phyloP scores from a whole-genome alignment of 1,140 invertebrate genomes.

The Pseudomyrmex concolor region DNA sequence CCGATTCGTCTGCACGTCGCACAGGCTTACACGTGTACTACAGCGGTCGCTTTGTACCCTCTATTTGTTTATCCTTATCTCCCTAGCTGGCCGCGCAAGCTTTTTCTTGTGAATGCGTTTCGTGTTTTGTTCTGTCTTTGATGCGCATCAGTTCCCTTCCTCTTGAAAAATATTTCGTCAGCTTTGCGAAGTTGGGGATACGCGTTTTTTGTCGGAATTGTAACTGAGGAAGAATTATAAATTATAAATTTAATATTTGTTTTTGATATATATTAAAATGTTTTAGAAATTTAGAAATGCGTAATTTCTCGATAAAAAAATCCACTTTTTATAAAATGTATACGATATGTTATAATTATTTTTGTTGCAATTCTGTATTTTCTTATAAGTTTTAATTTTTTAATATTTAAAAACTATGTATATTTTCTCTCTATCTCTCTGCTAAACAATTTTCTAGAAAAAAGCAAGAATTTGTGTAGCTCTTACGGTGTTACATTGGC shows the following conservation, averaged over 20 bases:
- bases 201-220: not conserved
- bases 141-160: slow-evolving; percentile 51
- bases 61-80: slow-evolving; percentile 75
- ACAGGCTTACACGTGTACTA: slow-evolving; percentile 46
- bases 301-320: not conserved
- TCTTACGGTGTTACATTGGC: slow-evolving; percentile 35
- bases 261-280: not conserved
- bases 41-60: slow-evolving; percentile 57
- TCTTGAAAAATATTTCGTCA: not conserved
- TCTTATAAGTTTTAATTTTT: slow-evolving; percentile 2
- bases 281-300: not conserved
- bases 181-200: not conserved
- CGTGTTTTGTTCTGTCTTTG: slow-evolving; percentile 65
- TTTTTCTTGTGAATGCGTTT: slow-evolving; percentile 67
- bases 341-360: too few relatives aligned
- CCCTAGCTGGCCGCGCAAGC: slow-evolving; percentile 61
- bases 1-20: slow-evolving; percentile 23
- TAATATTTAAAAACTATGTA: not conserved
- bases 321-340: too few relatives aligned
- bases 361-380: not conserved
- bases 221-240: slow-evolving; percentile 65
- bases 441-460: not conserved
- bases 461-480: not conserved
- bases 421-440: not conserved
- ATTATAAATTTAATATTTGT: slow-evolving; percentile 64